Evolutionary conservation across 2,797 vertebrate species (phyloP), one percentile per base, ranked within the genome.

Genomic region (Microctenopoma lineatum): DNA sequence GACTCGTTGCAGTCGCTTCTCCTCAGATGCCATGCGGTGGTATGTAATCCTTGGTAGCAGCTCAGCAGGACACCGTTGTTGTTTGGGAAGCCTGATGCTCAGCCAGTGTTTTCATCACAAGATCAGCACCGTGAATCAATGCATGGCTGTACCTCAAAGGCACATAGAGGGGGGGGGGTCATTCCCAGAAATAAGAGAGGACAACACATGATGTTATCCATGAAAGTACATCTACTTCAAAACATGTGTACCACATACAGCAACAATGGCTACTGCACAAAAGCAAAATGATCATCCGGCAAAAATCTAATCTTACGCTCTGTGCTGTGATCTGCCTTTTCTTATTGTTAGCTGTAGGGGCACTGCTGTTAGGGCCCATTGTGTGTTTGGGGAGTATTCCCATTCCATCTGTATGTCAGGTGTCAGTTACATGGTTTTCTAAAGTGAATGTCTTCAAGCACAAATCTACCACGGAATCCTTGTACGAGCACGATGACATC

Each of bases 401-500:
- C 60, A 73, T 61, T 64, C 61, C 29, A n/a, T 63, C 76, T 77
- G 64, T 51, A 84, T 80, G 87, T 84, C 79, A 83, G 83, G 90
- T 91, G 82, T 92, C 88, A 65, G 3, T 90, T 87, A 89, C 90
- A 44, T 92, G 55, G 82, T 52, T 74, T 80, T 81, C 70, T 70
- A 73, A 84, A 81, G 80, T 86, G 87, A 92, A 75, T 74, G 72
- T 78, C 80, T 80, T 68, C 59, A 39, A 85, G 83, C 71, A 55
- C 29, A 16, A 66, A 77, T 81, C 70, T 44, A 71, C 66, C 79
- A 53, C 21, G 3, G 52, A 69, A 45, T 77, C 67, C 59, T 81
- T 55, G 2, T 29, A 61, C 21, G 63, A 86, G 81, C 64, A n/a
- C 3, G 42, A 75, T 84, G 87, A 91, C 78, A 76, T 91, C 81